These are phyloP conservation scores for Bacillus rossius DNA, from an alignment of 1,140 invertebrate genomes.

Conservation along the genomic window DNA sequence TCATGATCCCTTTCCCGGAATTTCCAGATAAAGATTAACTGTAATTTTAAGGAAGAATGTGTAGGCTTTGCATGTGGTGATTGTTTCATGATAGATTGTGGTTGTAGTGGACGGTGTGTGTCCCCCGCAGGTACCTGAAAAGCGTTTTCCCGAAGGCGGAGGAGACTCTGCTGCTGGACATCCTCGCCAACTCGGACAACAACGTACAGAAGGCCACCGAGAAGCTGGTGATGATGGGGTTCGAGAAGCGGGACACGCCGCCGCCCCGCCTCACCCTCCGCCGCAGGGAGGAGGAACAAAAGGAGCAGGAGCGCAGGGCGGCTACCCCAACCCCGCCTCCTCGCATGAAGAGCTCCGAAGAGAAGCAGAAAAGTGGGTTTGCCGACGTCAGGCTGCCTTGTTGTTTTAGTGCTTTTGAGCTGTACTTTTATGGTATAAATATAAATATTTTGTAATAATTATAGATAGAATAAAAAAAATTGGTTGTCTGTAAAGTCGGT, in stretches of 20 bases:
- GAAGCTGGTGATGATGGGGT: constrained; percentile 69
- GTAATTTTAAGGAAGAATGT: too few relatives aligned
- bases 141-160: constrained; percentile 88
- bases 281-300: constrained; percentile 35
- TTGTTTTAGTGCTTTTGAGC: too few relatives aligned
- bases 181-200: constrained; percentile 77
- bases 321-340: constrained; percentile 47
- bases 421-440: too few relatives aligned
- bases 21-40: too few relatives aligned
- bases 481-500: too few relatives aligned
- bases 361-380: constrained; percentile 66
- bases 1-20: too few relatives aligned
- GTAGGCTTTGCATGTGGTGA: too few relatives aligned
- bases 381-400: too few relatives aligned
- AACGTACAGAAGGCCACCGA: constrained; percentile 83
- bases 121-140: constrained; percentile 79
- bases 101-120: too few relatives aligned
- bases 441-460: too few relatives aligned
- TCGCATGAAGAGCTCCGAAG: constrained; percentile 60
- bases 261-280: constrained; percentile 43
- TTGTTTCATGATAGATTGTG: too few relatives aligned
- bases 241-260: constrained; percentile 63
- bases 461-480: too few relatives aligned
- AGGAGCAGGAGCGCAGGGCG: constrained; percentile 42
- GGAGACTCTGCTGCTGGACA: constrained; percentile 79